Evolutionary conservation across 2,113 vertebrate genomes (phyloP).

Genomic region (Nannobrachium achirus): DNA sequence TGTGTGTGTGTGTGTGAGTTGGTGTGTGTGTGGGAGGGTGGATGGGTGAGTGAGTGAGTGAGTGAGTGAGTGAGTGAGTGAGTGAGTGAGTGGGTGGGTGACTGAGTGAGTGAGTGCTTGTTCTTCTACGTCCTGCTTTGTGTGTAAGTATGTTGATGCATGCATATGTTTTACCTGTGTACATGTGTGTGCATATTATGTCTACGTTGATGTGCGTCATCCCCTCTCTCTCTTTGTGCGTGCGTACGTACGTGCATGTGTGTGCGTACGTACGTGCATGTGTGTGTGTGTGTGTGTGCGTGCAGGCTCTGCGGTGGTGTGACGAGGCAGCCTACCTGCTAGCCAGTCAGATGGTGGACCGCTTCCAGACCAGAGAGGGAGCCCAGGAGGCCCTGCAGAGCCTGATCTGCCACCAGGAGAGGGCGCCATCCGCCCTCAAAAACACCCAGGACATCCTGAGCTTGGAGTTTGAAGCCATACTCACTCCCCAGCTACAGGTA

Average conservation of each 20-base stretch:
- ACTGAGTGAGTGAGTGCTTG: constrained; percentile 2
- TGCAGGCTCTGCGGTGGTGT: constrained; percentile 89
- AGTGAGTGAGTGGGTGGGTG: no score
- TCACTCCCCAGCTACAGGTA: constrained; percentile 90
- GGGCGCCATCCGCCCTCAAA: constrained; percentile 80
- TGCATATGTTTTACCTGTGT: not conserved
- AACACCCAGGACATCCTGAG: constrained; percentile 80
- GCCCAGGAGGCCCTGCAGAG: constrained; percentile 88
- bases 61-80: not conserved
- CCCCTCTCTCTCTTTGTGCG: not conserved
- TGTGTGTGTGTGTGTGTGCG: constrained; percentile 26
- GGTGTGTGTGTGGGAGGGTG: not conserved
- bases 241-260: not conserved
- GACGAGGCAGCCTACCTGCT: constrained; percentile 92
- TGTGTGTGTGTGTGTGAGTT: constrained; percentile 8
- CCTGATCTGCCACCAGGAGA: constrained; percentile 87
- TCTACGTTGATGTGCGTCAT: constrained; percentile 17
- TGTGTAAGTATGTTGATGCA: constrained; percentile 29
- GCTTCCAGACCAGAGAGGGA: constrained; percentile 91
- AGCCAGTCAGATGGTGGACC: constrained; percentile 90
- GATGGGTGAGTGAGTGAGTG: not conserved
- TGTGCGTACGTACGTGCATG: not conserved
- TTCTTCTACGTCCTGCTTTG: constrained; percentile 3
- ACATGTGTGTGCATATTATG: constrained; percentile 1
- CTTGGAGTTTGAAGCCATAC: constrained; percentile 85